Percentiles rank a stretch among this genome's conserved stretches.
Evolutionary conservation across 1,140 invertebrate genomes (phyloP).

Genomic region (Alviniconcha marisindica): DNA sequence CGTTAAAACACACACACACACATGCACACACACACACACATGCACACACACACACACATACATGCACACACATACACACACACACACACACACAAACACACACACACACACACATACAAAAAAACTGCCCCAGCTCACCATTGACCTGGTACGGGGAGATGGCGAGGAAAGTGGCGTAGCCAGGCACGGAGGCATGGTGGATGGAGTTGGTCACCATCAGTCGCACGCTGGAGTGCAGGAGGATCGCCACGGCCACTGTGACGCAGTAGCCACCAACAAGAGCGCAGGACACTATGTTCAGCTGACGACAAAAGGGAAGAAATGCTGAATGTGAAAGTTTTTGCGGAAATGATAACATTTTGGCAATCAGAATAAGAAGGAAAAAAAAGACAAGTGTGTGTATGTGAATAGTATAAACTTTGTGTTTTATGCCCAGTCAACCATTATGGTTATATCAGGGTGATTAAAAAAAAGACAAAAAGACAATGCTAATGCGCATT

Average conservation of each 20-base stretch:
- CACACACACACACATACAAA: constrained; percentile 15
- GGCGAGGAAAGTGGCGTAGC: neutral
- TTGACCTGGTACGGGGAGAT: neutral
- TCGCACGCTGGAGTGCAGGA: constrained; percentile 6
- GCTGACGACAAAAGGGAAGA: neutral
- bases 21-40: neutral
- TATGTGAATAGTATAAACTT: too few species aligned
- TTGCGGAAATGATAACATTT: too few species aligned
- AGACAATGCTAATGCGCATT: too few species aligned
- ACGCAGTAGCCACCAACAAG: constrained; percentile 29
- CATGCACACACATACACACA: constrained; percentile 25
- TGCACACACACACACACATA: constrained; percentile 4
- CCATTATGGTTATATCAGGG: too few species aligned
- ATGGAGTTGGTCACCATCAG: constrained; percentile 16
- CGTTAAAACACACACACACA: too few species aligned
- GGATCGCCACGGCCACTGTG: constrained; percentile 11
- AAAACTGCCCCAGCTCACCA: neutral
- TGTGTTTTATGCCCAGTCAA: too few species aligned
- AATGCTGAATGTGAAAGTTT: too few species aligned
- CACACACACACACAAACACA: neutral
- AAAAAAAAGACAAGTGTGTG: too few species aligned
- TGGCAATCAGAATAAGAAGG: too few species aligned
- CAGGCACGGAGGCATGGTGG: constrained; percentile 19
- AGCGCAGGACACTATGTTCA: constrained; percentile 28
- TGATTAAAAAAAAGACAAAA: too few species aligned